Conservation (phyloP, 2,113 vertebrate species). For the Hippocampus mohnikei region DNA sequence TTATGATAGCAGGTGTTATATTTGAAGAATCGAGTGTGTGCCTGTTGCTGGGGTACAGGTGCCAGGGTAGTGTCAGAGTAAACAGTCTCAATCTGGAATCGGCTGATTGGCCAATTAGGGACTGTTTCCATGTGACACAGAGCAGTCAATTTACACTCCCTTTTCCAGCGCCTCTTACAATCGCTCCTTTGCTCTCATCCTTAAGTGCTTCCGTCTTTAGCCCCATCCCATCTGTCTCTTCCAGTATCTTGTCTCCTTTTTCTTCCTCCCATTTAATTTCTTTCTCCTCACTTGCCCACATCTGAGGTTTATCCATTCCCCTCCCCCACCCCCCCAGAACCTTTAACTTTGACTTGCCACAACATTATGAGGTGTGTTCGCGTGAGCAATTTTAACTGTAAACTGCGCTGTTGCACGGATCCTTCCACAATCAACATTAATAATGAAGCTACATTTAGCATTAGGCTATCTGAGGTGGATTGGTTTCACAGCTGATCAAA, state of each 20-base stretch:
- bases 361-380: constrained; percentile 5
- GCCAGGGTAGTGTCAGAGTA: constrained; percentile 45
- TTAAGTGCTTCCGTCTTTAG: constrained; percentile 55
- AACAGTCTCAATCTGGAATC: constrained; percentile 57
- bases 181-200: constrained; percentile 43
- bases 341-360: not conserved
- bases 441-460: not conserved
- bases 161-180: constrained; percentile 38
- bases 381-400: not conserved
- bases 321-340: not conserved
- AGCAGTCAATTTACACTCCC: constrained; percentile 61
- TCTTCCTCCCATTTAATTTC: constrained; percentile 47
- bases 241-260: constrained; percentile 40
- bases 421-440: not conserved
- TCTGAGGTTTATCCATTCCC: constrained; percentile 10
- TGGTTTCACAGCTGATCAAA: not conserved
- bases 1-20: constrained; percentile 59
- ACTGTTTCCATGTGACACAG: constrained; percentile 68
- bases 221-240: constrained; percentile 54
- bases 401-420: not conserved
- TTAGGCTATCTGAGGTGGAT: not conserved
- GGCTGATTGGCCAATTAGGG: constrained; percentile 71
- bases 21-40: constrained; percentile 37
- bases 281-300: constrained; percentile 30
- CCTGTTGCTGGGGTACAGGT: constrained; percentile 48